Evolutionary conservation across 2,797 vertebrate species (phyloP), one percentile per base, ranked within the genome.

Genomic region (Psittacula echo): DNA sequence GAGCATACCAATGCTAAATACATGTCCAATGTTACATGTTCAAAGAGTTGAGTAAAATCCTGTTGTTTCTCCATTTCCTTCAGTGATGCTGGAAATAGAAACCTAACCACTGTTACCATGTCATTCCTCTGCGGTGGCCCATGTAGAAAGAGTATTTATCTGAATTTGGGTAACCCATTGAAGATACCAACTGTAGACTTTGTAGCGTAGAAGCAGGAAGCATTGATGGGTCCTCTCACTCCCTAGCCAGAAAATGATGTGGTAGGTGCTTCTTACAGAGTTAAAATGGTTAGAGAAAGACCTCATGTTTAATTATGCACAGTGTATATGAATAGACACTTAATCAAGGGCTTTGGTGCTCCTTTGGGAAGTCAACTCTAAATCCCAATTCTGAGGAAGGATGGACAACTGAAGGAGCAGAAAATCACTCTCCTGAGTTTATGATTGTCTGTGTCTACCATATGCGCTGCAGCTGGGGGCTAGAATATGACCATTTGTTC

Each of bases 1-100:
- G 39, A 51, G 5, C 24, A 24, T 0, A 0, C 2, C 5, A 45
- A 51, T 71, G 44, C 13, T 26, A 48, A 8, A 0, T 56, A 34
- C n/a, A 5, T 34, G 56, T 0, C 56, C 15, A 24, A 37, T 17
- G 56, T 37, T 34, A 11, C n/a, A 34, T 27, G 19, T 42, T 42
- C 6, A 20, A 68, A 17, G 26, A 11, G 21, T 5, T 39, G 11
- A 37, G 9, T 39, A 27, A 42, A 64, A 27, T 48, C 13, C 30
- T 60, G 21, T 8, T 70, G 2, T 5, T 72, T 16, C 51, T 66
- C 71, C 41, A 17, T 9, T 8, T 9, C 23, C 20, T 66, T 56
- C 30, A 47, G 12, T 5, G 20, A 27, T 41, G 47, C 7, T 66
- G 56, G 65, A 73, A 85, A 37, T 2, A 64, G 22, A 85, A 20